Evolutionary conservation across 2,888 invertebrate species (phyloP), one percentile per base, ranked within the genome.

Genomic region (Gymnosoma rotundatum): DNA sequence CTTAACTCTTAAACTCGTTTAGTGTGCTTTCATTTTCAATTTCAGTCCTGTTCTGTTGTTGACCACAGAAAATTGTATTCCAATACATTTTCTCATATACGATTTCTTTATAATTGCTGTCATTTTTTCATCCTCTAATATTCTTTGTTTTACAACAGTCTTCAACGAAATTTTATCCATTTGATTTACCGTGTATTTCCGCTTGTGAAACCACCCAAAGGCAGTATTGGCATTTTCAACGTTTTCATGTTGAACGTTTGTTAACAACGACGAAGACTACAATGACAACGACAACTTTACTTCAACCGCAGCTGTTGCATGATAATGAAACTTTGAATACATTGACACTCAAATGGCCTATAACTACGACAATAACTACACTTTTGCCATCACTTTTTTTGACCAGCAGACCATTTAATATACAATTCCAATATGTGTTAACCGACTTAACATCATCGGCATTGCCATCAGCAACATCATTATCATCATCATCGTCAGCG

Each of bases 131-230:
- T 56, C 66, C 60, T 58, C 58, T 78, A 58, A 52, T 66, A 67
- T 63, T 81, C 75, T 58, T 72, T 12, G 7, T 18, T 42, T 45
- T 61, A 45, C 54, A 60, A 78, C 76, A 91, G 88, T 86, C 87
- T 4, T 90, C 90, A 32, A 86, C 87, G 54, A 88, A 89, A 83
- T 88, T 91, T 74, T 88, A 89, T 86, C 89, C 90, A 2, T 88
- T 87, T 69, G 91, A 91, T 79, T 86, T 91, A 86, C 90, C 91
- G 60, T 91, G 91, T 83, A 91, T 91, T 64, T 88, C 88, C 36
- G 90, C 91, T 72, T 91, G 91, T 58, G 90, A 91, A 86, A 87
- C 88, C 88, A 88, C 91, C 2, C 90, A 90, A 79, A 82, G 90
- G 2, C 88, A 88, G 16, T 90, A 91, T 81, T 89, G 89, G 91